These are phyloP conservation scores for Dicranocentrus wangi DNA, from an alignment of 2,888 invertebrate genomes.

Conservation along the genomic window DNA sequence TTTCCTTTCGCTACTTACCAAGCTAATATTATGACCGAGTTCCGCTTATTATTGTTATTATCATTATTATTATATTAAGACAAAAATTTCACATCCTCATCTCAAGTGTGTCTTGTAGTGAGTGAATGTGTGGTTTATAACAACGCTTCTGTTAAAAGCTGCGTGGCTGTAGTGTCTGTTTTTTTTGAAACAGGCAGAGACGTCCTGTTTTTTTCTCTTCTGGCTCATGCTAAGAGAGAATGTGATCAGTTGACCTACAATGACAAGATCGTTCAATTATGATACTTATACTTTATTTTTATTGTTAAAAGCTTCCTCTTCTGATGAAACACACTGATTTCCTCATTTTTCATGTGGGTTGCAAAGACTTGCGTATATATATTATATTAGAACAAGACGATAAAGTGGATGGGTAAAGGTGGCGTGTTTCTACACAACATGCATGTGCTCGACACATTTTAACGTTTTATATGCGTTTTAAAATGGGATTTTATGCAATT, in stretches of 20 bases:
- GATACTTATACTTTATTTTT: constrained; percentile 5
- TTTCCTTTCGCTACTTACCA: constrained; percentile 1
- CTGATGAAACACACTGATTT: constrained; percentile 23
- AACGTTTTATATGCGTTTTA: too few species aligned
- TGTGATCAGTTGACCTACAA: constrained; percentile 24
- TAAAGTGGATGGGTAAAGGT: too few species aligned
- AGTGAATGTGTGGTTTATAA: too few species aligned
- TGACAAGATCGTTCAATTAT: constrained; percentile 33
- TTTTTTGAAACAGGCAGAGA: too few species aligned
- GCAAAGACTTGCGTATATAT: too few species aligned
- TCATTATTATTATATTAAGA: constrained; percentile 31
- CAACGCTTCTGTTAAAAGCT: too few species aligned
- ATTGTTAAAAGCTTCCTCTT: constrained; percentile 34
- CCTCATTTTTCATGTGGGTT: constrained; percentile 17
- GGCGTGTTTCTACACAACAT: too few species aligned
- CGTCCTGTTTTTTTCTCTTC: background rate
- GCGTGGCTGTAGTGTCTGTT: too few species aligned
- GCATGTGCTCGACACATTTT: too few species aligned
- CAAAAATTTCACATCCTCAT: constrained; percentile 28
- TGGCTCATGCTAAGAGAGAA: background rate
- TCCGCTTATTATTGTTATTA: constrained; percentile 42
- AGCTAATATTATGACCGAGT: constrained; percentile 12
- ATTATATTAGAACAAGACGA: too few species aligned
- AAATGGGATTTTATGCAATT: too few species aligned
- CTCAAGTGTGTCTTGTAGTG: background rate